Conservation (phyloP, 2,113 vertebrate genomes). For the Muntiacus reevesi region DNA sequence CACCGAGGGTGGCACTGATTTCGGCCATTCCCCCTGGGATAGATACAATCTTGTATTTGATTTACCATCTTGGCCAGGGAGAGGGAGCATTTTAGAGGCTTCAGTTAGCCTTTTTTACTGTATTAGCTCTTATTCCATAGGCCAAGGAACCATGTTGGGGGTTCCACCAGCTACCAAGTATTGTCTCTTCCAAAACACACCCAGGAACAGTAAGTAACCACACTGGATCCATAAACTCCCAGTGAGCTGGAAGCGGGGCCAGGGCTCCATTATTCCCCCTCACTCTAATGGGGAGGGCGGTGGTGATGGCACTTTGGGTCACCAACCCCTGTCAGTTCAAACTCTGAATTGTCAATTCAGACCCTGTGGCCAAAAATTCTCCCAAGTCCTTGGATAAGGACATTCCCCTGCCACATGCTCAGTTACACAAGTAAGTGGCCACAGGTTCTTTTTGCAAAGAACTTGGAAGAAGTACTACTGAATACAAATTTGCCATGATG, state of each 20-base stretch:
- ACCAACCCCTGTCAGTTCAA: background rate
- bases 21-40: background rate
- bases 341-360: background rate
- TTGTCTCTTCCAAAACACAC: background rate
- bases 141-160: background rate
- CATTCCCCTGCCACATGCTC: background rate
- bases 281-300: background rate
- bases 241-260: background rate
- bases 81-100: background rate
- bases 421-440: background rate
- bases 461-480: background rate
- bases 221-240: background rate
- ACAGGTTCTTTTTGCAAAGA: background rate
- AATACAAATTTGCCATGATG: background rate
- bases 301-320: background rate
- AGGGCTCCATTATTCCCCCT: background rate
- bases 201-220: background rate
- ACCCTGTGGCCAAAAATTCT: background rate
- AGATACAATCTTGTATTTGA: background rate
- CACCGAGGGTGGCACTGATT: background rate
- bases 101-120: background rate
- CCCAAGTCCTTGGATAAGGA: background rate
- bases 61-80: background rate
- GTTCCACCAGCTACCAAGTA: background rate
- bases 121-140: background rate